Evolutionary conservation across 2,888 invertebrate species (phyloP), one percentile per base, ranked within the genome.

Genomic region (Diaphora mendica): DNA sequence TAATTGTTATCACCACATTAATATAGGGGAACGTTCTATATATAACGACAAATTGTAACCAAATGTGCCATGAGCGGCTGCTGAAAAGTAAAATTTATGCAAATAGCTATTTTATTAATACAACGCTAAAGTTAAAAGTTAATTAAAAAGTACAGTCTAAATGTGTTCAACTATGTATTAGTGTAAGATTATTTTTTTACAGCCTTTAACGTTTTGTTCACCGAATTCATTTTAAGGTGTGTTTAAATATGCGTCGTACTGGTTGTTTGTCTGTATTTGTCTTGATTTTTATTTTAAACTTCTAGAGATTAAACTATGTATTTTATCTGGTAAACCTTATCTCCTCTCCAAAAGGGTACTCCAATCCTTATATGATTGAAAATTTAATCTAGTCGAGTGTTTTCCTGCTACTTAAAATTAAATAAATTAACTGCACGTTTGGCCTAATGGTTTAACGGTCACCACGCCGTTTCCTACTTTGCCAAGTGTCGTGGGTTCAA

Each of bases 1-100:
- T 76, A 20, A 65, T 62, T 23, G 73, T 82, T 81, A 82, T 81
- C 81, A 77, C 75, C 68, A 64, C 67, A 23, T 55, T 67, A 62
- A 66, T 15, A 64, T 42, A 73, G 30, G 51, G 51, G 44, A 44
- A 11, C 42, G n/a, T 26, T 68, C n/a, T 68, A n/a, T 15, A 68
- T 68, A n/a, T n/a, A 68, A n/a, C 35, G 35, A 33, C 55, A 68
- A 39, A 68, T 68, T 68, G 55, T 35, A 59, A 3, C 20, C 62
- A 23, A 70, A 70, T 62, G 30, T 26, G 39, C 39, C 23, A 23
- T 35, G 35, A 26, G 35, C 7, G 39, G n/a, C 30, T 62, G 5
- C 15, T 30, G 26, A 35, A 35, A 20, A 68, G 55, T 35, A 33
- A 20, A 33, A 48, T 62, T 62, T 62, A 62, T 30, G 30, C 30